These are phyloP conservation scores for Tragelaphus imberbis DNA, from an alignment of 2,113 vertebrate species.

Conservation along the genomic window DNA sequence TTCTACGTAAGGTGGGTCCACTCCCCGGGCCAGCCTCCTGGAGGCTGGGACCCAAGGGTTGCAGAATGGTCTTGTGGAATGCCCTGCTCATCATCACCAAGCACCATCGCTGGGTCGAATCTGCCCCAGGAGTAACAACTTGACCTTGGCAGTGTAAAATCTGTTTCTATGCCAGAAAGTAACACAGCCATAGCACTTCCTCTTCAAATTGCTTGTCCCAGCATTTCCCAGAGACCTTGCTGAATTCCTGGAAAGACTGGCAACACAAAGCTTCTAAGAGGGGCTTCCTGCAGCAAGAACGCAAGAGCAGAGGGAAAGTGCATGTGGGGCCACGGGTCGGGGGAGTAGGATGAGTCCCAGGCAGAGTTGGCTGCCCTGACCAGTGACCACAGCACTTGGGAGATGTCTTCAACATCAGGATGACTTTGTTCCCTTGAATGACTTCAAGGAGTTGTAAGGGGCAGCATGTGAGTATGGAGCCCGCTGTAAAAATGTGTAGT, in stretches of 20 bases:
- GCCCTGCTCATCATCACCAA: not conserved
- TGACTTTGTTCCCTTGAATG: not conserved
- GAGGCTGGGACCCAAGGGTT: no score
- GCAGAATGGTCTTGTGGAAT: not conserved
- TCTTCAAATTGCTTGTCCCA: not conserved
- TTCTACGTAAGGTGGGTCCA: not conserved
- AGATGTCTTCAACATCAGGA: not conserved
- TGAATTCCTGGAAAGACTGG: not conserved
- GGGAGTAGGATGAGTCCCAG: no score
- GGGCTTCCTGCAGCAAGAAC: not conserved
- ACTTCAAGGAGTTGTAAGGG: not conserved
- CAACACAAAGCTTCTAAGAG: not conserved
- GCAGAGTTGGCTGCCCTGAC: not conserved
- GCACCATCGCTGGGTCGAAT: not conserved
- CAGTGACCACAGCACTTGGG: not conserved
- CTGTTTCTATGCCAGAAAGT: not conserved
- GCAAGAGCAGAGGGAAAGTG: fast-evolving
- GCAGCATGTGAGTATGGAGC: not conserved
- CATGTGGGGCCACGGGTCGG: fast-evolving
- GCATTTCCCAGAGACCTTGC: not conserved
- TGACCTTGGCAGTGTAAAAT: not conserved
- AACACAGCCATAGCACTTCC: not conserved
- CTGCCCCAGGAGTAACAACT: not conserved
- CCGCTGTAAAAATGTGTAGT: not conserved
- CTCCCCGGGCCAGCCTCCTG: not conserved